Base-by-base conservation (phyloP, 1,140 invertebrate genomes). In the Glossosoma conforme region DNA sequence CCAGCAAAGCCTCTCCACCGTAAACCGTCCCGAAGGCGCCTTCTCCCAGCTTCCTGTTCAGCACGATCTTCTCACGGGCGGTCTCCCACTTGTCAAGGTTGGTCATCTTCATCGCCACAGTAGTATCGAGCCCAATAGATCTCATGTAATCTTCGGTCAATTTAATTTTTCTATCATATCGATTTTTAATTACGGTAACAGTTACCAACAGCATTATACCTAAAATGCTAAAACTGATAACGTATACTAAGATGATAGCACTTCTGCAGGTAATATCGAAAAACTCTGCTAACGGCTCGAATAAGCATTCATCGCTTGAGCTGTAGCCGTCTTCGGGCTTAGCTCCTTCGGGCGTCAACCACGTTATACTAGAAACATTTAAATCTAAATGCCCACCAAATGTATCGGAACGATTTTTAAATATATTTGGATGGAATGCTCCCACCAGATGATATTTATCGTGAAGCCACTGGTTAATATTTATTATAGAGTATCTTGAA, bases 21-120 rank as follows among this genome's bases (percentile, higher is more conserved):
- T 88, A 91, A 3, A 93, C 89, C 0, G 83, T 89, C 17, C 89
- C 91, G 65, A 93, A 93, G 1, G 89, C 88, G n/a, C 92, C 90
- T 63, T 91, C 87, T 1, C 91, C 91, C 0, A 93, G 69, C 62
- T 86, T 87, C 14, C 91, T 72, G 68, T 94, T 94, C n/a, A 94
- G 83, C n/a, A 93, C 86, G 2, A 95, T 84, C 37, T 82, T 76
- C 54, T 93, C 85, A 30, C 89, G 72, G 0, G 87, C 79, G 21
- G 94, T 79, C 69, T 95, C 91, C 89, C 91, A 94, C 59, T 88
- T 87, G 62, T 93, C 90, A 9, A 92, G 68, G 10, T 71, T 68
- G 1, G 65, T 72, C 47, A 72, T 61, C 8, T 75, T 68, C 17
- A 75, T 60, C 22, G 66, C 61, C 44, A 76, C 68, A 1, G 82